Evolutionary conservation across 2,888 invertebrate genomes (phyloP).

Genomic region (Tuta absoluta): DNA sequence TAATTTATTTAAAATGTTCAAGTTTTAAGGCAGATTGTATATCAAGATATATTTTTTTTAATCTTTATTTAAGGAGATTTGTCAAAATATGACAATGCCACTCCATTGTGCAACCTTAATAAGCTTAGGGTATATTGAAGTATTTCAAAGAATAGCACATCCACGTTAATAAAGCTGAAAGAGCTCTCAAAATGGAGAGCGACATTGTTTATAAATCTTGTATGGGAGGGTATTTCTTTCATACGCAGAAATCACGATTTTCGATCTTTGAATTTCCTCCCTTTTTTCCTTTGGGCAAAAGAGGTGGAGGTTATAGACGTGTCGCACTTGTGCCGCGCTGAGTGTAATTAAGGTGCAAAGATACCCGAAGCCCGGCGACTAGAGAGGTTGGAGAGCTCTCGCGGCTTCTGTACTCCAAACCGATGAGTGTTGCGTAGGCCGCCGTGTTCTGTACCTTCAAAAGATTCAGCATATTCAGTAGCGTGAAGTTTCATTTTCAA

Average conservation of each 20-base stretch:
- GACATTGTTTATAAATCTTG: slow-evolving; percentile 56
- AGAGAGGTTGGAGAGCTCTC: slow-evolving; percentile 67
- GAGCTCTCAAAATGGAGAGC: slow-evolving; percentile 46
- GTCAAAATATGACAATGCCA: too few relatives aligned
- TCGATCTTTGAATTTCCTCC: slow-evolving; percentile 57
- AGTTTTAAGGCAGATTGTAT: slow-evolving; percentile 2
- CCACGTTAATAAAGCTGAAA: slow-evolving; percentile 52
- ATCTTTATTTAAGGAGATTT: too few relatives aligned
- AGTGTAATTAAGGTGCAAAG: slow-evolving; percentile 80
- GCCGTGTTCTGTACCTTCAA: slow-evolving; percentile 65
- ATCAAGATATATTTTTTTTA: too few relatives aligned
- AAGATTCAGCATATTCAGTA: slow-evolving; percentile 71
- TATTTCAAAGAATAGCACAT: slow-evolving; percentile 47
- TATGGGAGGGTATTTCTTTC: slow-evolving; percentile 51
- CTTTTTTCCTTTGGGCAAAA: slow-evolving; percentile 57
- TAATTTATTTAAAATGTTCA: slow-evolving; percentile 15
- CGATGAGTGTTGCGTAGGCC: slow-evolving; percentile 73
- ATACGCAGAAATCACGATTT: slow-evolving; percentile 49
- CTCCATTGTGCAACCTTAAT: too few relatives aligned
- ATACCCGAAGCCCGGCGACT: slow-evolving; percentile 74
- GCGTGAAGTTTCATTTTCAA: slow-evolving; percentile 46
- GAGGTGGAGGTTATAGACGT: slow-evolving; percentile 66
- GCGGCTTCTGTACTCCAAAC: slow-evolving; percentile 69
- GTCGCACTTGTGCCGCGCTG: slow-evolving; percentile 65
- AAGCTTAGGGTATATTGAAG: slow-evolving; percentile 7